phyloP scores from a whole-genome alignment of 2,888 invertebrate species.

The Leucophenga montana region DNA sequence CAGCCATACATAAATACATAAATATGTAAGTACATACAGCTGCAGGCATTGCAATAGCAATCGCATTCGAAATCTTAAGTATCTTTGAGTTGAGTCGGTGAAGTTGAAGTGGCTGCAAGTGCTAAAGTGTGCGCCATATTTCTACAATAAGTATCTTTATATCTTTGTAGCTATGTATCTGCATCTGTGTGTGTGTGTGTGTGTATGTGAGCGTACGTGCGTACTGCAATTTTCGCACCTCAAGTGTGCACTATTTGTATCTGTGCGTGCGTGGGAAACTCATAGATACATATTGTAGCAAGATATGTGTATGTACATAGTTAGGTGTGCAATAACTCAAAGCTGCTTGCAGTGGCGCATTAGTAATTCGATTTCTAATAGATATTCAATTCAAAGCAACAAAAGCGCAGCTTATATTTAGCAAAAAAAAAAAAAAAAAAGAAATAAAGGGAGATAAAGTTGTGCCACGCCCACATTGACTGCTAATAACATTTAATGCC shows the following conservation, averaged over 20 bases:
- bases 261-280: neutral
- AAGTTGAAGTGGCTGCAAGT: conserved; percentile 8
- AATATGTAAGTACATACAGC: neutral
- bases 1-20: neutral
- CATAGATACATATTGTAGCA: neutral
- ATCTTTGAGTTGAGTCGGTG: conserved; percentile 10
- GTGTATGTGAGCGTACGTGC: conserved; percentile 38
- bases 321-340: neutral
- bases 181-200: conserved; percentile 24
- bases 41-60: conserved; percentile 13
- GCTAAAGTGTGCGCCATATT: neutral
- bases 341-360: conserved; percentile 8
- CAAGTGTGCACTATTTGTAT: conserved; percentile 37
- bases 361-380: conserved; percentile 15
- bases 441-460: neutral
- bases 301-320: neutral
- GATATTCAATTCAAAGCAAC: neutral
- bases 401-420: neutral
- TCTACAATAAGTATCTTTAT: neutral
- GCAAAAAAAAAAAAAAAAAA: neutral
- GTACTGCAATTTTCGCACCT: conserved; percentile 52
- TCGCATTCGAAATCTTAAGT: conserved; percentile 12
- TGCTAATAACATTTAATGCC: conserved; percentile 25
- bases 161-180: neutral
- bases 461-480: conserved; percentile 23